Evolutionary conservation across 2,888 invertebrate genomes (phyloP).

Genomic region (Caenorhabditis sp.): DNA sequence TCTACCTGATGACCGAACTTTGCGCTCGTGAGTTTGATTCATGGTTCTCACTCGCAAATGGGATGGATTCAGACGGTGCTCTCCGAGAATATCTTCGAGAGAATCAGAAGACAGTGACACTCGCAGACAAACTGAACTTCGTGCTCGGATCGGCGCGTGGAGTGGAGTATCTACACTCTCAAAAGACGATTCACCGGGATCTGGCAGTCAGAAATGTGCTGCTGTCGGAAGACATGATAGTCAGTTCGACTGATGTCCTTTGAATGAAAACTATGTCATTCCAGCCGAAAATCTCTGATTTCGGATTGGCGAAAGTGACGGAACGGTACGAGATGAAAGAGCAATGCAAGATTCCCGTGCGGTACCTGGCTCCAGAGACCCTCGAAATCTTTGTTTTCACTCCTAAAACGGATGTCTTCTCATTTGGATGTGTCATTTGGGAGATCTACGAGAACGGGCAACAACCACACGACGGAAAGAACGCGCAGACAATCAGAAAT

Average conservation of each 20-base stretch:
- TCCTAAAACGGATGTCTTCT: slow-evolving; percentile 54
- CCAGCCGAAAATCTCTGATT: slow-evolving; percentile 46
- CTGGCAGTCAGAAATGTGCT: slow-evolving; percentile 44
- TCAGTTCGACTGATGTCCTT: too few relatives aligned
- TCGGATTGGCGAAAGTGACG: slow-evolving; percentile 35
- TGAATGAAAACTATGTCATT: not conserved
- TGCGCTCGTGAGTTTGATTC: slow-evolving; percentile 14
- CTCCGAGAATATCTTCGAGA: slow-evolving; percentile 44
- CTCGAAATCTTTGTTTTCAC: slow-evolving; percentile 48
- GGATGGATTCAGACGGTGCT: slow-evolving; percentile 21
- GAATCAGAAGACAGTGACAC: slow-evolving; percentile 21
- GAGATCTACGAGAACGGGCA: slow-evolving; percentile 53
- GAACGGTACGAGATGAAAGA: slow-evolving; percentile 41
- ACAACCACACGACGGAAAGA: slow-evolving; percentile 48
- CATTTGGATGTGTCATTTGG: slow-evolving; percentile 59
- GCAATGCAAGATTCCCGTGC: slow-evolving; percentile 40
- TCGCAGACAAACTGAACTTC: slow-evolving; percentile 19
- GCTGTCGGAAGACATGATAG: slow-evolving; percentile 25
- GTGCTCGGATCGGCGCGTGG: slow-evolving; percentile 47
- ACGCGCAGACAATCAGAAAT: slow-evolving; percentile 27
- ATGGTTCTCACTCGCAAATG: not conserved
- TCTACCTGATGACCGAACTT: slow-evolving; percentile 41
- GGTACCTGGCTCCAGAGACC: slow-evolving; percentile 53
- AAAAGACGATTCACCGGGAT: slow-evolving; percentile 47
- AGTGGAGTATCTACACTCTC: slow-evolving; percentile 52